Conservation (phyloP, 2,797 vertebrate species). For the Tokudaia tokunoshimensis region DNA sequence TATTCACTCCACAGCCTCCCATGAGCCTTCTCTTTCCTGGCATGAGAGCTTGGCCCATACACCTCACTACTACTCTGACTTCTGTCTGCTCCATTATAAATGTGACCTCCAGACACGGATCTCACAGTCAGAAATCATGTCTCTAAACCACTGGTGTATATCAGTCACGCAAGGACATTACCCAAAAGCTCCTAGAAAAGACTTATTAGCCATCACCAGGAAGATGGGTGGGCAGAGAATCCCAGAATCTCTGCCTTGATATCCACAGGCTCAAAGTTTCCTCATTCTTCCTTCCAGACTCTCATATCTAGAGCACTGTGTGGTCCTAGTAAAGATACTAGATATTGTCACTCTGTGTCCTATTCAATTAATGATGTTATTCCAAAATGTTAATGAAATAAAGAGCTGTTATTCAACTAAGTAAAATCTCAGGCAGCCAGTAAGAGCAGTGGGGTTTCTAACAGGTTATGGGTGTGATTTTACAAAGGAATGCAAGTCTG, state of each 20-base stretch:
- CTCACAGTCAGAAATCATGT: background rate
- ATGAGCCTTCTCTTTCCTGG: background rate
- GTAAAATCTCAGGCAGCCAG: background rate
- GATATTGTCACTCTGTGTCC: conserved; percentile 53
- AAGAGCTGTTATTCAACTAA: conserved; percentile 52
- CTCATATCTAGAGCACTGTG: background rate
- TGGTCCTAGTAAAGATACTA: conserved; percentile 69
- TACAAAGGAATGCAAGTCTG: background rate
- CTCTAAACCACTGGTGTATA: too few relatives aligned
- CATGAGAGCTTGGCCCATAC: background rate
- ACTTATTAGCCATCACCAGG: fast-evolving
- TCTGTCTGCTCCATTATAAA: background rate
- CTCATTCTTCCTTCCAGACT: background rate
- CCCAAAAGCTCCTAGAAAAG: background rate
- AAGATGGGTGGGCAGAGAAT: background rate
- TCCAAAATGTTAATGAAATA: conserved; percentile 62
- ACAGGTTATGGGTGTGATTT: background rate
- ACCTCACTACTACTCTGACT: background rate
- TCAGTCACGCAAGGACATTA: background rate
- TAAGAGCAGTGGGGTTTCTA: conserved; percentile 27
- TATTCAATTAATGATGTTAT: conserved; percentile 74
- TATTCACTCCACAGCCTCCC: background rate
- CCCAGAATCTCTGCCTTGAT: background rate
- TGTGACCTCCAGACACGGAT: background rate
- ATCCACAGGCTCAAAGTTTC: conserved; percentile 57